These are phyloP conservation scores for Octomys mimax DNA, from an alignment of 2,797 vertebrate genomes.

Conservation along the genomic window DNA sequence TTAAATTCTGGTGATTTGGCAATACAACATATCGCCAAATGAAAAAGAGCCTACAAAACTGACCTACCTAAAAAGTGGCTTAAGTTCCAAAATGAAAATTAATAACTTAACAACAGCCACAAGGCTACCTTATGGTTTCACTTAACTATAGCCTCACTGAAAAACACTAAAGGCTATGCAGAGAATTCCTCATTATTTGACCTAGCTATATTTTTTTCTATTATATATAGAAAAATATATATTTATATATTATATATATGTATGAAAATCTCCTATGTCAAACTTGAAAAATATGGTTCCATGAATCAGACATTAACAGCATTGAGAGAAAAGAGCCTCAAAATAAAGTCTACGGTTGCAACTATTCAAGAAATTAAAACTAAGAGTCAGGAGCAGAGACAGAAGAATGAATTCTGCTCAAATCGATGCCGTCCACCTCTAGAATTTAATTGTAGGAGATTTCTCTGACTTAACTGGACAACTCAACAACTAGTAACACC, in stretches of 20 bases:
- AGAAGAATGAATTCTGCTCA: background rate
- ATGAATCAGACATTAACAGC: background rate
- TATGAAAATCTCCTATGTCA: slow-evolving; percentile 40
- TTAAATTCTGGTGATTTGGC: background rate
- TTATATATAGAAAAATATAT: background rate
- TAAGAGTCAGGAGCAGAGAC: background rate
- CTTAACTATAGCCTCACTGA: background rate
- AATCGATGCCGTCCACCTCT: background rate
- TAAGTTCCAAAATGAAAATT: slow-evolving; percentile 44
- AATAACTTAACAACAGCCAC: slow-evolving; percentile 1
- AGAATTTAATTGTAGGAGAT: slow-evolving; percentile 50
- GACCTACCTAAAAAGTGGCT: background rate
- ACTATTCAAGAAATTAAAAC: background rate
- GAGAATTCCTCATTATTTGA: background rate
- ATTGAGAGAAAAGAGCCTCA: background rate
- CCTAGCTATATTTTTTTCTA: background rate
- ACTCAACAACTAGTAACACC: slow-evolving; percentile 32
- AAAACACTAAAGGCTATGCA: slow-evolving; percentile 30
- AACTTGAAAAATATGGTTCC: slow-evolving; percentile 7
- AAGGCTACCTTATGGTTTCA: background rate
- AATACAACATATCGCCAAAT: background rate
- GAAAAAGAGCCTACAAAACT: slow-evolving; percentile 9
- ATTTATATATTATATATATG: too few relatives aligned
- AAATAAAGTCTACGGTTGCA: background rate
- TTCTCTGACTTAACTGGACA: slow-evolving; percentile 44